Percentiles rank a stretch among this genome's conserved stretches.
phyloP scores from a whole-genome alignment of 2,888 invertebrate genomes.

The Conomelus anceps region DNA sequence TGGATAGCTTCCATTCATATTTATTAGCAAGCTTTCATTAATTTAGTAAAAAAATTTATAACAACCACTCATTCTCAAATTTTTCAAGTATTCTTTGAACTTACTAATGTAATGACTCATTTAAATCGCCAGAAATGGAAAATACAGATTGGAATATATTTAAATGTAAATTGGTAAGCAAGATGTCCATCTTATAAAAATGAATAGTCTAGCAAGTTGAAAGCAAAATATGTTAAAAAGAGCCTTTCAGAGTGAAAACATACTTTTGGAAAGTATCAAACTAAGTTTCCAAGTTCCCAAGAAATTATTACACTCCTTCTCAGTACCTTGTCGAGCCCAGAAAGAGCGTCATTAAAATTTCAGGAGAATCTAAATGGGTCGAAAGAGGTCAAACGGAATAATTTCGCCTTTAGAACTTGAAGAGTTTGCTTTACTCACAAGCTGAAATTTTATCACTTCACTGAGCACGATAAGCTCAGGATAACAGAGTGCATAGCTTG shows the following conservation, averaged over 20 bases:
- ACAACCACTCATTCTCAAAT: too few species aligned
- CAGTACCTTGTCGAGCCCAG: not conserved
- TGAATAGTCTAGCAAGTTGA: too few species aligned
- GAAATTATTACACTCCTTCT: not conserved
- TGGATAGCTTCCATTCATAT: too few species aligned
- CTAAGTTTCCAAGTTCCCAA: not conserved
- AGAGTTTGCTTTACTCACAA: not conserved
- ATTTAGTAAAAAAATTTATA: too few species aligned
- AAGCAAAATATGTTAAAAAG: not conserved
- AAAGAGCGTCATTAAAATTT: not conserved
- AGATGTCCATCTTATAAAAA: too few species aligned
- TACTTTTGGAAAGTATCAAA: not conserved
- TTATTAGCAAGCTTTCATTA: too few species aligned
- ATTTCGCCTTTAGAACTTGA: not conserved
- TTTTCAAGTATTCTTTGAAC: too few species aligned
- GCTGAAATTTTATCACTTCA: not conserved
- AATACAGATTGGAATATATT: too few species aligned
- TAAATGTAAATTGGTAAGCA: too few species aligned
- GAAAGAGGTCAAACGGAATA: not conserved
- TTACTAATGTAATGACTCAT: too few species aligned
- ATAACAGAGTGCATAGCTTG: not conserved
- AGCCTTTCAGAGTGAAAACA: not conserved
- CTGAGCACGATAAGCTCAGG: not conserved
- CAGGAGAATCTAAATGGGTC: not conserved
- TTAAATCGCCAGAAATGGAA: too few species aligned